Evolutionary conservation across 2,888 invertebrate genomes (phyloP).

Genomic region (Nemapogon koenigi): DNA sequence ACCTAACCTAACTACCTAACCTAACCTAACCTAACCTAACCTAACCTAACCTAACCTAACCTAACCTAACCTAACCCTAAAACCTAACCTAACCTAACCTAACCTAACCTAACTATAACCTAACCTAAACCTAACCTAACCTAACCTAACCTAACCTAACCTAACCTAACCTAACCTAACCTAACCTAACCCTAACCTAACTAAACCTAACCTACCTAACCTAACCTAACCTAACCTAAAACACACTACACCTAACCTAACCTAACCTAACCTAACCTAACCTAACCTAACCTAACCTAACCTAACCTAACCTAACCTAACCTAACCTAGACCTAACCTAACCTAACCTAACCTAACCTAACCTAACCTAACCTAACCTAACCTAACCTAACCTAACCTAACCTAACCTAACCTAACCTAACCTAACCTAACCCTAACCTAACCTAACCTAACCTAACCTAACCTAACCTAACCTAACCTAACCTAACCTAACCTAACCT

Average conservation of each 20-base stretch:
- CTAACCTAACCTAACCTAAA: conserved; percentile 12
- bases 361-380: conserved; percentile 16
- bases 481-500: conserved; percentile 13
- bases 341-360: conserved; percentile 15
- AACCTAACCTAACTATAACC: conserved; percentile 11
- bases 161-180: conserved; percentile 14
- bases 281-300: conserved; percentile 11
- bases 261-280: conserved; percentile 12
- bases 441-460: conserved; percentile 13
- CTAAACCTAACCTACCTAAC: conserved; percentile 6
- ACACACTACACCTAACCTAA: conserved; percentile 12
- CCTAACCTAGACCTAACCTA: too few relatives aligned
- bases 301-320: conserved; percentile 14
- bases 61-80: conserved; percentile 8
- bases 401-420: conserved; percentile 13
- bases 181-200: conserved; percentile 13
- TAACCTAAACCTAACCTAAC: conserved; percentile 12
- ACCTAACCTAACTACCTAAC: conserved; percentile 7
- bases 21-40: conserved; percentile 10
- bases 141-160: conserved; percentile 15
- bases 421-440: too few relatives aligned
- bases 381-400: conserved; percentile 16
- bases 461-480: conserved; percentile 11
- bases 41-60: conserved; percentile 10
- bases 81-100: conserved; percentile 12